Evolutionary conservation across 2,113 vertebrate species (phyloP), one percentile per base, ranked within the genome.

Genomic region (Oncorhynchus nerka): DNA sequence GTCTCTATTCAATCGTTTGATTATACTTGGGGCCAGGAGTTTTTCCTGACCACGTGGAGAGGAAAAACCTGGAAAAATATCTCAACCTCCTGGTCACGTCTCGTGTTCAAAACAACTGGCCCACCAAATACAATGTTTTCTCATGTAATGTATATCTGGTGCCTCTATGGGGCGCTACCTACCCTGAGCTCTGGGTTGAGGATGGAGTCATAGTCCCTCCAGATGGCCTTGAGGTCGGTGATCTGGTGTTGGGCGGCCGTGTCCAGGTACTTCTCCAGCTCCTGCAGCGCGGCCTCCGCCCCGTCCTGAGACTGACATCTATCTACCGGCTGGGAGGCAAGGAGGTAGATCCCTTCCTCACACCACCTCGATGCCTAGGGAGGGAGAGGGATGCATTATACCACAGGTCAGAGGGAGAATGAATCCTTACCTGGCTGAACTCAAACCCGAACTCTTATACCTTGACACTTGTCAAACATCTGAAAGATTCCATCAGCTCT

Each of bases 271-370:
- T 91, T 93, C 92, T 99, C 96, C 0, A 99, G 95, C 75, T 99
- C 98, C 75, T 95, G 96, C 70, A 99, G 92, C 0, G 98, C 97
- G 0, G 97, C 95, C 89, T 99, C 96, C 0, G 97, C 98, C 5
- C 98, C 97, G 4, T 99, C 98, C 88, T 99, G 97, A 70, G 97
- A 97, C 88, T 99, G 97, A 86, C 97, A 99, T 81, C 97, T 97
- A 91, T 99, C 98, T 73, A 99, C 96, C 0, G 96, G 95, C 77
- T 99, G 98, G 0, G 93, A 97, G 28, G 98, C 98, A 88, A 99
- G 85, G 83, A 99, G 90, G 85, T 95, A 98, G 89, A 99, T 96
- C 20, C 97, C 98, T 75, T 96, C 95, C 32, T 99, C 97, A 3
- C 95, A 97, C 97, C 97, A 98, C 75, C 86, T 93, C 70, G 94